Percentiles rank a stretch among this genome's conserved stretches.
These are phyloP conservation scores for Nothobranchius furzeri DNA, from an alignment of 2,113 vertebrate species.

Conservation along the genomic window DNA sequence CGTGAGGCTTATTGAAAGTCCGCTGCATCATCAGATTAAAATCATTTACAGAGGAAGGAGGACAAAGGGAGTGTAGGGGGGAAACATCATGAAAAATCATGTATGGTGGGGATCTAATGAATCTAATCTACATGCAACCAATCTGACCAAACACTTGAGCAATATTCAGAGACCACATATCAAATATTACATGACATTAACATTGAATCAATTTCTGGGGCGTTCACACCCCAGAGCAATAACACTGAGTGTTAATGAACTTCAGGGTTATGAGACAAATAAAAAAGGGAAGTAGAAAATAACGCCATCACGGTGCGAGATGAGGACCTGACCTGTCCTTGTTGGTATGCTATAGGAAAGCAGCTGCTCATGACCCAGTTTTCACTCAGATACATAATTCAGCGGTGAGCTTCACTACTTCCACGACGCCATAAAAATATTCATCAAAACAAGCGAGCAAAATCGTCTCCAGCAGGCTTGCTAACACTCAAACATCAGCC, in stretches of 20 bases:
- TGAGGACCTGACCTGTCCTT: slow-evolving; percentile 62
- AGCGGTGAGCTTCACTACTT: slow-evolving; percentile 38
- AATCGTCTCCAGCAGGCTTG: slow-evolving; percentile 29
- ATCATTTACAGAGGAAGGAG: slow-evolving; percentile 60
- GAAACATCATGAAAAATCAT: slow-evolving; percentile 68
- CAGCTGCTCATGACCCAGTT: slow-evolving; percentile 61
- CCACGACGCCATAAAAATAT: slow-evolving; percentile 40
- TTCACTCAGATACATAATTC: slow-evolving; percentile 65
- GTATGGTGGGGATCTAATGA: slow-evolving; percentile 67
- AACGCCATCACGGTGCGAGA: slow-evolving; percentile 34
- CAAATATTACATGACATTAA: slow-evolving; percentile 69
- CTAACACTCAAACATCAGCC: slow-evolving; percentile 39
- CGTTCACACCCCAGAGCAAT: slow-evolving; percentile 59
- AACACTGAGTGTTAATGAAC: slow-evolving; percentile 56
- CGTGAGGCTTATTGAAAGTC: slow-evolving; percentile 51
- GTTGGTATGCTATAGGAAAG: slow-evolving; percentile 36
- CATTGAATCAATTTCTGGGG: slow-evolving; percentile 65
- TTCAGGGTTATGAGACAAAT: slow-evolving; percentile 57
- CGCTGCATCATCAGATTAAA: slow-evolving; percentile 65
- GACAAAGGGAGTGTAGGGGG: slow-evolving; percentile 70
- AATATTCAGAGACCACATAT: slow-evolving; percentile 70
- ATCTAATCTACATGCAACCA: slow-evolving; percentile 75
- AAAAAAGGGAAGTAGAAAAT: slow-evolving; percentile 53
- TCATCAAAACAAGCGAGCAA: slow-evolving; percentile 57
- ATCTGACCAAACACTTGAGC: slow-evolving; percentile 76